Base-by-base conservation (phyloP, 2,888 invertebrate genomes). In the Drosophila incognita region DNA sequence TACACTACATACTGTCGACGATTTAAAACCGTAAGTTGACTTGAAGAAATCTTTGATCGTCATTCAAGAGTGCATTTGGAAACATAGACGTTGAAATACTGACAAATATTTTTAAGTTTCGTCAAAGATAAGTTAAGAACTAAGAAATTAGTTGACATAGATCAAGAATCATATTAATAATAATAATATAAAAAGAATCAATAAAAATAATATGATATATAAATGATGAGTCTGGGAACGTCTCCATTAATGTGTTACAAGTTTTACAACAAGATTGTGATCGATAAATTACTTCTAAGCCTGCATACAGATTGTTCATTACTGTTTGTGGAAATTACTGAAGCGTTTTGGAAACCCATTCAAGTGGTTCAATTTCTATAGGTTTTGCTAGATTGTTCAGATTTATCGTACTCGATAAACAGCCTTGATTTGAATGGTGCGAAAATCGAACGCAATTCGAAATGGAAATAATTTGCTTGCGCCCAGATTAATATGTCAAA, bases 401-500 rank as follows among this genome's bases (percentile, higher is more conserved):
- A 49, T 27, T 27, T 29, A 29, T 18, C n/a, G 10, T 6, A 49
- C 5, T 15, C 15, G 36, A 21, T 31, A 6, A n/a, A 54, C 35
- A 51, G 52, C 57, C 51, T 60, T 48, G 48, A 49, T 27, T 27
- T 38, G 48, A 49, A 36, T 31, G 2, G 24, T 2, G n/a, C 11
- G 24, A 21, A 21, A 31, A 42, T 42, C 38, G 36, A 21, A 60
- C 7, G 13, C 21, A 36, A 57, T 40, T 13, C 48, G 66, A 46
- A 51, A 13, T 31, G 18, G 36, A 59, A 24, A 62, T 38, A 71
- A 82, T 76, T 76, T 42, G 48, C 52, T 54, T 54, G 48, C 35
- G 33, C 48, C 21, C 38, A 33, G 35, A 56, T 36, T 33, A 33
- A 48, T 51, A 62, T 65, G 69, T 64, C 62, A 78, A 63, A 59